Percentiles rank a stretch among this genome's conserved stretches.
phyloP scores from a whole-genome alignment of 2,113 vertebrate species.

The Crypturellus undulatus region DNA sequence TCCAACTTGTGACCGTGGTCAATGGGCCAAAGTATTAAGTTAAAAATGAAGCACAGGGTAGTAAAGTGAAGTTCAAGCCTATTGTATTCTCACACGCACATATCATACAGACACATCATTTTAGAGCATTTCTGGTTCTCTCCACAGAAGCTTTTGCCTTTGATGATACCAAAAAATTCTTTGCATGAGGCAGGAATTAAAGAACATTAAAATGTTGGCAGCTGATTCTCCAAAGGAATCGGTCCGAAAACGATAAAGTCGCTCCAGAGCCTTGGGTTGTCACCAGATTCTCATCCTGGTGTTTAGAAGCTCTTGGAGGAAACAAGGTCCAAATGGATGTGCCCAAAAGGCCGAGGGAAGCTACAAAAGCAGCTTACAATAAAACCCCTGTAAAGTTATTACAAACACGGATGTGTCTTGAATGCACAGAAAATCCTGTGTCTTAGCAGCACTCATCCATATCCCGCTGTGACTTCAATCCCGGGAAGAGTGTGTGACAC shows the following conservation, averaged over 20 bases:
- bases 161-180: background rate
- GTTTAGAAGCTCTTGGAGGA: background rate
- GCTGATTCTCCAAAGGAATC: background rate
- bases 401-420: conserved; percentile 13
- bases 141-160: background rate
- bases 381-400: conserved; percentile 48
- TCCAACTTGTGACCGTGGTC: background rate
- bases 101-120: background rate
- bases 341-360: rapidly evolving
- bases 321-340: background rate
- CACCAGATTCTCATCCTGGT: background rate
- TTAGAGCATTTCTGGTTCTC: background rate
- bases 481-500: background rate
- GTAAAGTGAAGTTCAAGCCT: background rate
- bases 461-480: background rate
- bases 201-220: conserved; percentile 11
- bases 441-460: conserved; percentile 5
- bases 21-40: background rate
- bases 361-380: conserved; percentile 50
- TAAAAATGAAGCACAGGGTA: background rate
- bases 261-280: background rate
- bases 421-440: conserved; percentile 49
- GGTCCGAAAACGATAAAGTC: background rate
- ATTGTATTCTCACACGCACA: background rate
- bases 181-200: background rate